These are phyloP conservation scores for Ailurus styani DNA, from an alignment of 2,113 vertebrate species.

Conservation along the genomic window DNA sequence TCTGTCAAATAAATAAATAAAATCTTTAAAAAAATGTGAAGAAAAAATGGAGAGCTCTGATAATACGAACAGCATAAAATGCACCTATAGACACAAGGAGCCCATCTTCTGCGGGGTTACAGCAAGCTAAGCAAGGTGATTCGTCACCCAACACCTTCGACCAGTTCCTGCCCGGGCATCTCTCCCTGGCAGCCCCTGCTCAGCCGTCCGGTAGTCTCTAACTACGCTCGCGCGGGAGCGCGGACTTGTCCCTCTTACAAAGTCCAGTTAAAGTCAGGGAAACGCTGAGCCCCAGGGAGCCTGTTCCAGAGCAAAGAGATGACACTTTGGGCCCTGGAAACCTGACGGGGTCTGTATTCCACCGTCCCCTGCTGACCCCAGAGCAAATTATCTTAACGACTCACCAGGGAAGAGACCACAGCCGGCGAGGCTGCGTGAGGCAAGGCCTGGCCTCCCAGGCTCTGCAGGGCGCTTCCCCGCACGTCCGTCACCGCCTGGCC, in stretches of 20 bases:
- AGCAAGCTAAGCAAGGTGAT: not conserved
- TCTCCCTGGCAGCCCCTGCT: not conserved
- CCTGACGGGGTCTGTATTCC: not conserved
- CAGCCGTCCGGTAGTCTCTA: rapidly evolving
- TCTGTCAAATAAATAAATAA: too few relatives aligned
- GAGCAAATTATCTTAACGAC: not conserved
- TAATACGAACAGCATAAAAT: not conserved
- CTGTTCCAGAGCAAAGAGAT: not conserved
- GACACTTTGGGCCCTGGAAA: not conserved
- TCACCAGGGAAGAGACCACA: conserved; percentile 20
- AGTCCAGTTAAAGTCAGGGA: not conserved
- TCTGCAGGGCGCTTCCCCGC: conserved; percentile 66
- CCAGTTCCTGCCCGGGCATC: not conserved
- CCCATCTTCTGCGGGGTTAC: not conserved
- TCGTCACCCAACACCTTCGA: not conserved
- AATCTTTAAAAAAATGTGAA: not conserved
- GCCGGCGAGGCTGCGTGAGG: rapidly evolving
- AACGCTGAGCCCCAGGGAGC: not conserved
- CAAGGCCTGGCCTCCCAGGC: rapidly evolving
- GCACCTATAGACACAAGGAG: not conserved
- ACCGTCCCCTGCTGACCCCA: too few relatives aligned
- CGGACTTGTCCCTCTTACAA: not conserved
- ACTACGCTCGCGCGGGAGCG: not conserved
- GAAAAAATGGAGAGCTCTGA: not conserved
- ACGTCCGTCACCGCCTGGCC: conserved; percentile 83